A percentile compares a stretch with the other conserved stretches of the same genome.
These are phyloP conservation scores for Dryobota labecula DNA, from an alignment of 2,888 invertebrate species.

Conservation along the genomic window DNA sequence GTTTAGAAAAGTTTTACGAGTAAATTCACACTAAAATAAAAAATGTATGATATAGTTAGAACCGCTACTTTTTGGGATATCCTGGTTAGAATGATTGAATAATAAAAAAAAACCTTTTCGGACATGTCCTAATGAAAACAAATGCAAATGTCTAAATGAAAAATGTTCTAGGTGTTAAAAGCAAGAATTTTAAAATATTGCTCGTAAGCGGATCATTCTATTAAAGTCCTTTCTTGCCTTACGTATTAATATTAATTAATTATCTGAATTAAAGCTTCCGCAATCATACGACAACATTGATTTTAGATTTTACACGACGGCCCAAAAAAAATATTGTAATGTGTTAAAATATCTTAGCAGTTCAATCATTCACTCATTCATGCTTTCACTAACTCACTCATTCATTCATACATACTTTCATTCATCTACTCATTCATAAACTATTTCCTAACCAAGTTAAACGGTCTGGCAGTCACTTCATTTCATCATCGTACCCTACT, in stretches of 20 bases:
- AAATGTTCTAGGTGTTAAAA: not conserved
- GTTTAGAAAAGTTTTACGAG: no score
- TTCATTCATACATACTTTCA: not conserved
- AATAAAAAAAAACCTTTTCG: no score
- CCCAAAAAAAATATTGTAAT: not conserved
- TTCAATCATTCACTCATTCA: not conserved
- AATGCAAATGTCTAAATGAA: no score
- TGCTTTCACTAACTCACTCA: not conserved
- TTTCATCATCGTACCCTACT: slow-evolving; percentile 14
- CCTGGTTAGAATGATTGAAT: no score
- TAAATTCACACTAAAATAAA: no score
- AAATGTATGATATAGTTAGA: no score
- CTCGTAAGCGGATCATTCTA: not conserved
- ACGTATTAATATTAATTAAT: not conserved
- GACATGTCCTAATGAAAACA: no score
- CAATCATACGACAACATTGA: not conserved
- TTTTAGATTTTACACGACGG: not conserved
- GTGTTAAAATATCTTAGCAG: not conserved
- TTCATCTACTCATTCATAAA: not conserved
- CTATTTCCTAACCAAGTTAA: not conserved
- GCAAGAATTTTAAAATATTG: not conserved
- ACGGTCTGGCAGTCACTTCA: not conserved
- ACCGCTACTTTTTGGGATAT: no score
- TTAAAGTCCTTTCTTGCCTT: not conserved
- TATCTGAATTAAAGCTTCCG: not conserved